Conservation (phyloP, 2,113 vertebrate genomes). For the Aramus guarauna region DNA sequence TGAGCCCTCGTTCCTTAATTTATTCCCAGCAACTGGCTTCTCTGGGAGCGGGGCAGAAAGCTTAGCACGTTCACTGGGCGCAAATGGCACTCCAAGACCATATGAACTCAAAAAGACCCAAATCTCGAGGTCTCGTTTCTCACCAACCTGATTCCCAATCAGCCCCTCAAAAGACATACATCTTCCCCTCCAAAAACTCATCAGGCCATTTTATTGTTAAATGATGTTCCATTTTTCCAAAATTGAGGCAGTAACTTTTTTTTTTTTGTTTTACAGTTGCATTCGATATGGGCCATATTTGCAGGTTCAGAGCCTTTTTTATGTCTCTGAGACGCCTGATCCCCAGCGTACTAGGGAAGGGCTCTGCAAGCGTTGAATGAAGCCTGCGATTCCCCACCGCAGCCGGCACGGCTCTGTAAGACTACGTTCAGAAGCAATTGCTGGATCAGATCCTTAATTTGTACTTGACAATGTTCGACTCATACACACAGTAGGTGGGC, state of each 20-base stretch:
- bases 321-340: neutral
- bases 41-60: neutral
- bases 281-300: neutral
- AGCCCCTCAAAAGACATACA: neutral
- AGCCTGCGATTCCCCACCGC: neutral
- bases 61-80: neutral
- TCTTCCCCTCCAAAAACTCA: neutral
- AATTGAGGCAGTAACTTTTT: neutral
- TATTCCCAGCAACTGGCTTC: accelerated
- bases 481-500: neutral
- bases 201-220: neutral
- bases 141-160: neutral
- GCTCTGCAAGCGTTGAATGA: neutral
- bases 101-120: neutral
- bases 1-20: neutral
- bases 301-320: neutral
- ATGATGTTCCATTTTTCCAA: neutral
- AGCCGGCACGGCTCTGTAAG: accelerated
- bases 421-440: accelerated
- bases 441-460: conserved; percentile 19
- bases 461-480: neutral
- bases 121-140: neutral
- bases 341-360: accelerated
- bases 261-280: neutral
- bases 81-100: neutral